Conservation (phyloP, 2,113 vertebrate species). For the Alethe castanea region DNA sequence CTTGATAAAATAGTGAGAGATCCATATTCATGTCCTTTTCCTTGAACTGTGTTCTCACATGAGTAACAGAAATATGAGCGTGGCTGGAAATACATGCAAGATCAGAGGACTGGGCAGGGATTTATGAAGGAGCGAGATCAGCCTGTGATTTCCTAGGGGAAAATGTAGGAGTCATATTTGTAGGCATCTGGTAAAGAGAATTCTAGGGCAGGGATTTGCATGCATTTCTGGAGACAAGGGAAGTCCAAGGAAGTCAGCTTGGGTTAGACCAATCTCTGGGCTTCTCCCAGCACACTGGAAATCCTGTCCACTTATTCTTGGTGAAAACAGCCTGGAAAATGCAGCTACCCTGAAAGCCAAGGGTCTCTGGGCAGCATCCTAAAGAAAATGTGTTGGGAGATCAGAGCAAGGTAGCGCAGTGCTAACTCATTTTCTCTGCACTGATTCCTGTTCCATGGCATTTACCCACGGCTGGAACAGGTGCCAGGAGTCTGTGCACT, state of each 20-base stretch:
- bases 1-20: not conserved
- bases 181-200: not conserved
- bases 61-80: rapidly evolving
- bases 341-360: not conserved
- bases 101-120: not conserved
- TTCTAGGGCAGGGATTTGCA: not conserved
- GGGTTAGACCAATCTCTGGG: not conserved
- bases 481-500: not conserved
- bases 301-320: not conserved
- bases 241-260: not conserved
- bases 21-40: not conserved
- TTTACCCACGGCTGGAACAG: not conserved
- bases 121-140: not conserved
- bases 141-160: not conserved
- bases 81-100: not conserved
- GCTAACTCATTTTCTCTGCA: not conserved
- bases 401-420: not conserved
- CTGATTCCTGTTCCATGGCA: not conserved
- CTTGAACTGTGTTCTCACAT: not conserved
- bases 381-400: not conserved
- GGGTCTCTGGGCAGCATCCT: not conserved
- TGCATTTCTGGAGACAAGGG: not conserved
- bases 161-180: not conserved
- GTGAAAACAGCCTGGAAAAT: not conserved
- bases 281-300: not conserved